Conservation (phyloP, 2,113 vertebrate genomes). For the Nettapus auritus region DNA sequence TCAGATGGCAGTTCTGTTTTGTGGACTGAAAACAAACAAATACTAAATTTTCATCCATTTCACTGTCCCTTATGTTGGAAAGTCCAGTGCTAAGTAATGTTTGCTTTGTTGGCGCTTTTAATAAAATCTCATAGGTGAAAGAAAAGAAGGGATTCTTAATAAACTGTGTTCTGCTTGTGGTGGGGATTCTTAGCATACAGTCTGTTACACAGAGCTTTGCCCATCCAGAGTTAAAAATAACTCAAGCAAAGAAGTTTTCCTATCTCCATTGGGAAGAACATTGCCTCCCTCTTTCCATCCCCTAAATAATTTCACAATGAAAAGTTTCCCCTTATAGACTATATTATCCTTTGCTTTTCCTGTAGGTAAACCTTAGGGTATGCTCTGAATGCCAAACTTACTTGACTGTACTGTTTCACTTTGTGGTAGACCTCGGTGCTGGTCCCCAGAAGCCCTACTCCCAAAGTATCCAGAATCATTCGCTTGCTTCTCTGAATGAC, state of each 20-base stretch:
- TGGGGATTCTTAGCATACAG: not conserved
- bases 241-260: not conserved
- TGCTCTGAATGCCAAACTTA: constrained; percentile 52
- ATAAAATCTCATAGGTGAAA: not conserved
- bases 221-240: not conserved
- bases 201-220: not conserved
- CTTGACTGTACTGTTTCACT: constrained; percentile 85
- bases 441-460: constrained; percentile 89
- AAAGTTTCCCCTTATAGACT: not conserved
- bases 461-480: constrained; percentile 94
- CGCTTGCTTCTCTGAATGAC: constrained; percentile 88
- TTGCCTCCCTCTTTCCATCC: not conserved
- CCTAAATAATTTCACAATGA: not conserved
- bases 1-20: not conserved
- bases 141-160: not conserved
- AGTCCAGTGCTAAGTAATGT: not conserved
- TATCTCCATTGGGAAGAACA: not conserved
- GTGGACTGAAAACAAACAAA: not conserved
- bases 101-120: not conserved
- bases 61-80: not conserved
- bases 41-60: not conserved
- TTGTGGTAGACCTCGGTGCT: constrained; percentile 86
- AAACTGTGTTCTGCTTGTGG: not conserved
- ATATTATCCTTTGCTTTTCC: not conserved
- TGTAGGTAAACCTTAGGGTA: not conserved